A percentile compares a stretch with the other conserved stretches of the same genome.
These are phyloP conservation scores for Marmota monax DNA, from an alignment of 2,113 vertebrate genomes.

Conservation along the genomic window DNA sequence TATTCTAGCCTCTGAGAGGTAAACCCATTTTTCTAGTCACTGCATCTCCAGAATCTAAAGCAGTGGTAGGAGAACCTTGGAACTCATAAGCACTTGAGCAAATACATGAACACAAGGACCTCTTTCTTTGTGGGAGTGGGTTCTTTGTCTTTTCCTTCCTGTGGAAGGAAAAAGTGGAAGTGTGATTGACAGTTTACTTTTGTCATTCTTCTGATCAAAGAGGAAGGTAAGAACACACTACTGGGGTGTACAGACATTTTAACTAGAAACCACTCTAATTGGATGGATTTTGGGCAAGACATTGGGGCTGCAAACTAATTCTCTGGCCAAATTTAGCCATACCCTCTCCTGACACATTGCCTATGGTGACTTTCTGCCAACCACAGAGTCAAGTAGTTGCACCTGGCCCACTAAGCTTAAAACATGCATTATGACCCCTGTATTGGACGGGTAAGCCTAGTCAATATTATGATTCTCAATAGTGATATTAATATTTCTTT, in stretches of 20 bases:
- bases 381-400: not conserved
- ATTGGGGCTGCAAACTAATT: not conserved
- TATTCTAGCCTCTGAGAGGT: not conserved
- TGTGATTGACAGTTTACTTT: not conserved
- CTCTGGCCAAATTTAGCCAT: not conserved
- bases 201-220: not conserved
- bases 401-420: not conserved
- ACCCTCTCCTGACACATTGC: not conserved
- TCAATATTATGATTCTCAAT: not conserved
- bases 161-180: not conserved
- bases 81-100: not conserved
- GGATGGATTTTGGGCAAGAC: too few relatives aligned
- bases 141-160: not conserved
- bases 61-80: not conserved
- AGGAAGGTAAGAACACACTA: not conserved
- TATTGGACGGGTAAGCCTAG: not conserved
- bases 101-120: not conserved
- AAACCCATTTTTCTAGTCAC: not conserved
- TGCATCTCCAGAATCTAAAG: not conserved
- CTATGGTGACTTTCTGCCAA: not conserved
- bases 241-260: not conserved
- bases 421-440: not conserved
- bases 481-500: not conserved
- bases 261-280: not conserved
- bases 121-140: not conserved